phyloP scores from a whole-genome alignment of 2,888 invertebrate genomes.

The Penaeus monodon region DNA sequence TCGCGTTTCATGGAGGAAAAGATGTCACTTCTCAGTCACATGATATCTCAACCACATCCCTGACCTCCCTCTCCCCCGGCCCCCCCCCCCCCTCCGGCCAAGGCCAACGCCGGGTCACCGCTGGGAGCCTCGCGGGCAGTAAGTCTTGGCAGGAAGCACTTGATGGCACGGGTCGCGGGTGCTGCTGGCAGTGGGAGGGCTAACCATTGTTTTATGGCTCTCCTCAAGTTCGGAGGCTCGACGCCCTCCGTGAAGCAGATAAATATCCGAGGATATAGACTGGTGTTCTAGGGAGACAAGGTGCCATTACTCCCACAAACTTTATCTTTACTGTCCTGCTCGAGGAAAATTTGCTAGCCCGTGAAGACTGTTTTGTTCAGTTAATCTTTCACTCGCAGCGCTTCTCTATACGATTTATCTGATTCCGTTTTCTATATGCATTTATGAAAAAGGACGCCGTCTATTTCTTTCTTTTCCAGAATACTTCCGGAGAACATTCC shows the following conservation, averaged over 20 bases:
- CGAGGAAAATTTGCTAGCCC: too few relatives aligned
- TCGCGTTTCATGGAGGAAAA: not conserved
- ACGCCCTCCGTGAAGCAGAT: constrained; percentile 3
- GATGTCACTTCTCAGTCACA: not conserved
- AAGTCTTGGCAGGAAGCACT: constrained; percentile 38
- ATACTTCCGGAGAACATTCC: too few relatives aligned
- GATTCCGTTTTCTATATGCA: too few relatives aligned
- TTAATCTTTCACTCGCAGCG: not conserved
- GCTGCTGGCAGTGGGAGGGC: constrained; percentile 51
- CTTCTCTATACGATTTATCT: too few relatives aligned
- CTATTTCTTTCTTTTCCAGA: too few relatives aligned
- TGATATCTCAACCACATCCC: constrained; percentile 6
- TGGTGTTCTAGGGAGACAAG: not conserved
- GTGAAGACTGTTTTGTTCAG: not conserved
- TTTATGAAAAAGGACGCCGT: too few relatives aligned
- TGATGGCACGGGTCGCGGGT: constrained; percentile 51
- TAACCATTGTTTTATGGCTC: constrained; percentile 52
- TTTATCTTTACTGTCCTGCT: not conserved
- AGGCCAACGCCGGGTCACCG: constrained; percentile 35
- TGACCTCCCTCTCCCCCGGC: not conserved
- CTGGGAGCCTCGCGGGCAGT: not conserved
- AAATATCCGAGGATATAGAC: constrained; percentile 8
- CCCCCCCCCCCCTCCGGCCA: not conserved
- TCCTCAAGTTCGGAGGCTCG: constrained; percentile 42
- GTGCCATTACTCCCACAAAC: not conserved